Base-by-base conservation (phyloP, 1,140 invertebrate species). In the Ceratina australensis region DNA sequence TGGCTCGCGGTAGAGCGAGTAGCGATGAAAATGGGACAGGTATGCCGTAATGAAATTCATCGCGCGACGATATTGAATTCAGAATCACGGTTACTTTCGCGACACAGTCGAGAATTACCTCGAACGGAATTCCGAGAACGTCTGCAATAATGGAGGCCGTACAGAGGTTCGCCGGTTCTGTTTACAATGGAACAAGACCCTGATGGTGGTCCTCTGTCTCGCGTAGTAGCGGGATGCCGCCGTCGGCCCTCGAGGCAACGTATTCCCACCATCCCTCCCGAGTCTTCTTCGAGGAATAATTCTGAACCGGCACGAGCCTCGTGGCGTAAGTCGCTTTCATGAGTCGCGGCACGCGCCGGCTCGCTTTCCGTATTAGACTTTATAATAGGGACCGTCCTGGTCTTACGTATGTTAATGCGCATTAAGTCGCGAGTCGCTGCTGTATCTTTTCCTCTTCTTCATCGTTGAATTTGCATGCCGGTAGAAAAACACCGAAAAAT, bases 361-460 rank as follows among this genome's bases (percentile, higher is more conserved):
- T 50, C 60, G 59, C 66, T 66, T 66, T 56, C 57, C 68, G 54
- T 75, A 87, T 87, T 86, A 83, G 84, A 87, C 87, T 86, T 86
- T 86, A 79, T 83, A 86, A 88, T 87, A 76, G 66, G 65, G 47
- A 56, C 57, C 49, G 64, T 54, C 49, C 59, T 52, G 71, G 80
- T 81, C 85, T 87, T 84, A 78, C 79, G 85, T 87, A 86, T 80
- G 85, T 87, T 87, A 86, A 87, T 85, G 80, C 79, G 77, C 68
- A 72, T 85, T 88, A 87, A 88, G 80, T 81, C 82, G 71, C 71
- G 68, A 76, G 66, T 78, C 68, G 65, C 50, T 49, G 16, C 54
- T 65, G 26, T 50, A 49, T 20, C 26, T 50, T 20, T 22, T 33
- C 50, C 54, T 57, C 49, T 60, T 59, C 15, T 47, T 49, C 60